phyloP scores from a whole-genome alignment of 2,113 vertebrate species.

The Lycaon pictus region DNA sequence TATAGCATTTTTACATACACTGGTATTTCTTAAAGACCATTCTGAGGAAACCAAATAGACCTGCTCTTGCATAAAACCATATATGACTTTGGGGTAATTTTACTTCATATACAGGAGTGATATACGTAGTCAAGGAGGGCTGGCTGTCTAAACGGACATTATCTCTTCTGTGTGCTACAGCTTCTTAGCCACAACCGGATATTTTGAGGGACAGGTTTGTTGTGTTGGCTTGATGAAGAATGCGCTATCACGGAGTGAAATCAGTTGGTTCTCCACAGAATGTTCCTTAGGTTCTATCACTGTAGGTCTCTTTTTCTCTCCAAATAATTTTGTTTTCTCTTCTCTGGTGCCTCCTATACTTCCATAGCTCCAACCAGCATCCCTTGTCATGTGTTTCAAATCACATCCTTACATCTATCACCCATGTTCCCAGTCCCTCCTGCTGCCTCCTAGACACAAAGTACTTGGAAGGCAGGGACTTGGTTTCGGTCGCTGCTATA shows the following conservation, averaged over 20 bases:
- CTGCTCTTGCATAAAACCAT: not conserved
- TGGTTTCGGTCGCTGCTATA: not conserved
- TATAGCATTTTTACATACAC: not conserved
- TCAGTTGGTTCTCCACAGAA: not conserved
- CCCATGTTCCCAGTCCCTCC: not conserved
- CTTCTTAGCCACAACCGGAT: not conserved
- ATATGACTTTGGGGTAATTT: not conserved
- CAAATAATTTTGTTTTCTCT: not conserved
- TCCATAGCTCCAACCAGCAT: not conserved
- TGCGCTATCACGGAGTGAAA: not conserved
- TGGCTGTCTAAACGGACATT: not conserved
- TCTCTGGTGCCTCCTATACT: not conserved
- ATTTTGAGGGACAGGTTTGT: not conserved
- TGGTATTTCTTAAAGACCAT: slow-evolving; percentile 9
- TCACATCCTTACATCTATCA: not conserved
- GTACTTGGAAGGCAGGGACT: not conserved
- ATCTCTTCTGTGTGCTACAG: not conserved
- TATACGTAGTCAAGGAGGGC: not conserved
- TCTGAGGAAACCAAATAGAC: not conserved
- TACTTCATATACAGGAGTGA: not conserved
- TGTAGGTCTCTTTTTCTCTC: not conserved
- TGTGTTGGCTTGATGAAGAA: not conserved
- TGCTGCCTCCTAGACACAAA: not conserved
- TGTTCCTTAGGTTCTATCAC: not conserved
- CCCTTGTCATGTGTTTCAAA: not conserved